Evolutionary conservation across 2,113 vertebrate genomes (phyloP).

Genomic region (Hepsetus odoe): DNA sequence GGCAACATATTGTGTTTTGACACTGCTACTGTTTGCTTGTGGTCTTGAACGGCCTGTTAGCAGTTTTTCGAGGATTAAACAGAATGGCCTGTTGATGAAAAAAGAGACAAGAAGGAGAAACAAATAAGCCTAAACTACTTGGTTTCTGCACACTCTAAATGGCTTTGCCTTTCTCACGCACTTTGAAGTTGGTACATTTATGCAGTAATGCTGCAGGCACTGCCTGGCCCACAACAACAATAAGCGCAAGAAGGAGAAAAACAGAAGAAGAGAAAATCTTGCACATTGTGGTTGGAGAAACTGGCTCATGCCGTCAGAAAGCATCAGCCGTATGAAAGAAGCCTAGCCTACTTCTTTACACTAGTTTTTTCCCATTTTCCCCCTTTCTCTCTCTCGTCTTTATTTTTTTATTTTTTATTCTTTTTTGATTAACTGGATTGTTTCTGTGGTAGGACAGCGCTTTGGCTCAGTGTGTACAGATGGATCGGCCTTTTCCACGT

Average conservation of each 20-base stretch:
- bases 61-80: constrained; percentile 7
- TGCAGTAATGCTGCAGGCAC: constrained; percentile 66
- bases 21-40: neutral
- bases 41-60: constrained; percentile 41
- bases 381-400: neutral
- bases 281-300: constrained; percentile 19
- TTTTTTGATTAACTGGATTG: constrained; percentile 35
- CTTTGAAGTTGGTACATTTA: constrained; percentile 68
- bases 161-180: constrained; percentile 65
- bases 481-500: constrained; percentile 58
- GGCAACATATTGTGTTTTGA: constrained; percentile 31
- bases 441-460: constrained; percentile 37
- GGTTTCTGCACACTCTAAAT: constrained; percentile 56
- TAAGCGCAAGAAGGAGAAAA: constrained; percentile 56
- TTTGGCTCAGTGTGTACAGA: constrained; percentile 52
- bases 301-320: constrained; percentile 16
- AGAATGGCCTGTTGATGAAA: constrained; percentile 19
- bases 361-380: neutral
- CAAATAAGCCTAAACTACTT: constrained; percentile 54
- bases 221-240: constrained; percentile 68
- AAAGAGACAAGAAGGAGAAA: constrained; percentile 38
- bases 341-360: constrained; percentile 15
- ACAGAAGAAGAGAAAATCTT: constrained; percentile 47
- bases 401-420: constrained; percentile 10
- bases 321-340: constrained; percentile 42